phyloP scores from a whole-genome alignment of 2,113 vertebrate species.

The Dasyornis broadbenti region DNA sequence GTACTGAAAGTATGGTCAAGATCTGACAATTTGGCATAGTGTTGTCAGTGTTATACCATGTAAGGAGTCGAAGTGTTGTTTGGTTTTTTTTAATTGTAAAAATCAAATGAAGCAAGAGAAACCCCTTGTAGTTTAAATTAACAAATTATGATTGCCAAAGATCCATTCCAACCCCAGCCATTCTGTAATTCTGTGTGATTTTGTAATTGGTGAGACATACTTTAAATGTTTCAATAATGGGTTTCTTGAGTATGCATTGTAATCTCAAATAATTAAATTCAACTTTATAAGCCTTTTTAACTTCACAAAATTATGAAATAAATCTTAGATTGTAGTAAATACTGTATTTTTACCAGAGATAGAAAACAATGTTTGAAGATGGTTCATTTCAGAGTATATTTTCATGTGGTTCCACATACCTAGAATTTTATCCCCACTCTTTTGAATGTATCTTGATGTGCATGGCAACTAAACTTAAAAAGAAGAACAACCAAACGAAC shows the following conservation, averaged over 20 bases:
- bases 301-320: background rate
- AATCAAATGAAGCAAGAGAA: background rate
- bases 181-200: background rate
- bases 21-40: background rate
- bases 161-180: fast-evolving
- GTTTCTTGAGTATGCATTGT: background rate
- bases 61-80: background rate
- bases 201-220: background rate
- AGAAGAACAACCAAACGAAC: background rate
- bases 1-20: background rate
- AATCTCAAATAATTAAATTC: background rate
- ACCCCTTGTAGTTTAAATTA: background rate
- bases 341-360: background rate
- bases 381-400: background rate
- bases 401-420: background rate
- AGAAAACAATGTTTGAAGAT: background rate
- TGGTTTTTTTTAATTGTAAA: background rate
- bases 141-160: background rate
- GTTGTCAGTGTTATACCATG: background rate
- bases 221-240: background rate
- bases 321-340: background rate
- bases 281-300: background rate
- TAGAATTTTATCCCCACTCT: background rate
- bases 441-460: background rate
- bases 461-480: background rate